A percentile compares a stretch with the other conserved stretches of the same genome.
Conservation (phyloP, 53 echinoderm and acorn worm genomes). For the Hippasteria phrygiana region DNA sequence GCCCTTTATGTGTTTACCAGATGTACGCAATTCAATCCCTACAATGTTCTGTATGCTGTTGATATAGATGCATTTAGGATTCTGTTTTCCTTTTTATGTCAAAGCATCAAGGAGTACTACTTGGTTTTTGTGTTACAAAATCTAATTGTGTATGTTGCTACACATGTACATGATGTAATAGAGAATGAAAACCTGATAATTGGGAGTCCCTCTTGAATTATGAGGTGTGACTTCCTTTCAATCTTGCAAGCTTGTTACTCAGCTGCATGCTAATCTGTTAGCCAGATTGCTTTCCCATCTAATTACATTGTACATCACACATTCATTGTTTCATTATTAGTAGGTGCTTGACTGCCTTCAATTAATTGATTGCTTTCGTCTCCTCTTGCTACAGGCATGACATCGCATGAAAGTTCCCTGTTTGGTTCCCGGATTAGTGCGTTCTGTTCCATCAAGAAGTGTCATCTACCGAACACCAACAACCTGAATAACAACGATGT, state of each 20-base stretch:
- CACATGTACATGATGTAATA: too few relatives aligned
- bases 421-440: slow-evolving; percentile 94
- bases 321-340: neutral
- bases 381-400: slow-evolving; percentile 53
- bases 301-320: neutral
- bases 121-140: too few relatives aligned
- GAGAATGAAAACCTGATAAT: too few relatives aligned
- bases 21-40: too few relatives aligned
- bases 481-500: slow-evolving; percentile 76
- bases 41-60: too few relatives aligned
- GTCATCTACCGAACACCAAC: slow-evolving; percentile 67
- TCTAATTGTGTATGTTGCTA: too few relatives aligned
- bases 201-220: too few relatives aligned
- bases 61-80: too few relatives aligned
- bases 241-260: neutral
- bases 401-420: slow-evolving; percentile 73
- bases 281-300: neutral
- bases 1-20: too few relatives aligned
- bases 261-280: neutral
- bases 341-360: neutral
- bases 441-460: slow-evolving; percentile 90
- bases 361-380: neutral
- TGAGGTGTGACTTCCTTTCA: too few relatives aligned
- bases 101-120: too few relatives aligned
- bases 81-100: too few relatives aligned